phyloP scores from a whole-genome alignment of 2,888 invertebrate species.

The Thymelicus acteon region DNA sequence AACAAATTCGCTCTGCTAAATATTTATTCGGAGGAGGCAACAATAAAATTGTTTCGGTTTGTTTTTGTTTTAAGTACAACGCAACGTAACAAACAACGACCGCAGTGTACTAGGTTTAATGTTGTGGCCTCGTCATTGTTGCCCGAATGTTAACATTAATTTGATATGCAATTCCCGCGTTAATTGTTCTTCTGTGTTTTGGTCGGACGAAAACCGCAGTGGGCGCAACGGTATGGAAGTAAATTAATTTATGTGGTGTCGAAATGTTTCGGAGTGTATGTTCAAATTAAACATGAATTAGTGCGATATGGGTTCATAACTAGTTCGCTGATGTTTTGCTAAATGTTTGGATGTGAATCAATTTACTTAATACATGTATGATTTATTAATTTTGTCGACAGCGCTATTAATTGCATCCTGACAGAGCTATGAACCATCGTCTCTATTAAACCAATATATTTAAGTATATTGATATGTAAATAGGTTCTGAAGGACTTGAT shows the following conservation, averaged over 20 bases:
- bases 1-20: slow-evolving; percentile 4
- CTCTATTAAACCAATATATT: too few species aligned
- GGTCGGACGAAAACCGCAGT: slow-evolving; percentile 1
- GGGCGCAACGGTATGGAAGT: background rate
- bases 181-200: slow-evolving; percentile 12
- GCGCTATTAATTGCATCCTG: too few species aligned
- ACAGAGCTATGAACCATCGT: too few species aligned
- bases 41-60: slow-evolving; percentile 19
- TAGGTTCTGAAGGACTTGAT: too few species aligned
- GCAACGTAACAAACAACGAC: background rate
- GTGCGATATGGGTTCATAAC: background rate
- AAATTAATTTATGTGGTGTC: slow-evolving; percentile 3
- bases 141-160: slow-evolving; percentile 17
- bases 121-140: slow-evolving; percentile 17
- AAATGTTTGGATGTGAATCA: too few species aligned
- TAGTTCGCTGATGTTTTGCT: too few species aligned
- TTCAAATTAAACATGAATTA: background rate
- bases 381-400: too few species aligned
- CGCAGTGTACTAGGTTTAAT: slow-evolving; percentile 12
- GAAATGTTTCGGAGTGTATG: background rate
- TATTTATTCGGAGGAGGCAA: slow-evolving; percentile 18
- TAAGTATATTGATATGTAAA: too few species aligned
- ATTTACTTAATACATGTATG: too few species aligned
- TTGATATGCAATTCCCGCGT: slow-evolving; percentile 6
- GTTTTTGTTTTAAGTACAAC: slow-evolving; percentile 11